Evolutionary conservation across 2,797 vertebrate genomes (phyloP).

Genomic region (Cynopterus sphinx): DNA sequence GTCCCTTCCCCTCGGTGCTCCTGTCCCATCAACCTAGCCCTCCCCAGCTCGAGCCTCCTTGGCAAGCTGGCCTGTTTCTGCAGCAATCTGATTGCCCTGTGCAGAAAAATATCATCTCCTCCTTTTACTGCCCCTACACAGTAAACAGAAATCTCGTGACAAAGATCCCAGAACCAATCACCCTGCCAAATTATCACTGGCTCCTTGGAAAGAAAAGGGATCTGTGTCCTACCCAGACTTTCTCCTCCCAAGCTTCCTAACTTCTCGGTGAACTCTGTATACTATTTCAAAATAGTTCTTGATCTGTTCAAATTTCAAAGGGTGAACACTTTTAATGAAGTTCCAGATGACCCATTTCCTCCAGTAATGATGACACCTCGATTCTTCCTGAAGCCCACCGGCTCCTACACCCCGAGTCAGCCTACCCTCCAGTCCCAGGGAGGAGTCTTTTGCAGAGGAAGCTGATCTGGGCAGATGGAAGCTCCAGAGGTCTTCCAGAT

Average conservation of each 20-base stretch:
- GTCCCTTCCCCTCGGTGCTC: background rate
- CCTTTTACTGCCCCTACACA: background rate
- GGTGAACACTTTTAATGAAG: background rate
- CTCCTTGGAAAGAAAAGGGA: background rate
- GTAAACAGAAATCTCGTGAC: constrained; percentile 8
- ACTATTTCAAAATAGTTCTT: background rate
- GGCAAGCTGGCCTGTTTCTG: background rate
- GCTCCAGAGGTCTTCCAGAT: background rate
- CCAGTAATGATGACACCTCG: background rate
- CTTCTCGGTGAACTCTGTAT: background rate
- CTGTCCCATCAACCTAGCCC: background rate
- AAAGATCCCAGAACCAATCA: background rate
- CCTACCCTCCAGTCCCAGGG: background rate
- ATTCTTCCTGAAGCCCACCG: background rate
- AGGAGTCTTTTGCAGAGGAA: background rate
- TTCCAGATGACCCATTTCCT: background rate
- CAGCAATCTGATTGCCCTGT: background rate
- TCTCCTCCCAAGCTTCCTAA: background rate
- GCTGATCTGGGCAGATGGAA: background rate
- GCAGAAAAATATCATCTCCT: background rate
- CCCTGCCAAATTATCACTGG: background rate
- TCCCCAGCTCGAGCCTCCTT: background rate
- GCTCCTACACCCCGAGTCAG: background rate
- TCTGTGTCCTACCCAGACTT: background rate
- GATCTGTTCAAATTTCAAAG: background rate